Conservation (phyloP, 2,888 invertebrate species). For the Dicyrtomina minuta region DNA sequence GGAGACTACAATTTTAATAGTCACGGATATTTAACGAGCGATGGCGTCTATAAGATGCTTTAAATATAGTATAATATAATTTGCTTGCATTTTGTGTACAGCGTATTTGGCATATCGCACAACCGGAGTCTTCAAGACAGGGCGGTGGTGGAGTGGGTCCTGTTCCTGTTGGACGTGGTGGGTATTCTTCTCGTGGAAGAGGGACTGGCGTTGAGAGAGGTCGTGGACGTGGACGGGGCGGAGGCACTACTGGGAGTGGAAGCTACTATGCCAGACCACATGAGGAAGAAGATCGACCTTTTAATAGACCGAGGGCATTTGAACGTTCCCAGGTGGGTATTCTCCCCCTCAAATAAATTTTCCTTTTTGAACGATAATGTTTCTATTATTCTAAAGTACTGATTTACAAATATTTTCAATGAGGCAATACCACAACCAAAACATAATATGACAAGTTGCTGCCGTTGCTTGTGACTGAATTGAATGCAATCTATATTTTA, state of each 20-base stretch:
- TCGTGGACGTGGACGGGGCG: constrained; percentile 57
- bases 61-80: background rate
- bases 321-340: constrained; percentile 51
- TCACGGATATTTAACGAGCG: too few relatives aligned
- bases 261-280: constrained; percentile 49
- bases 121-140: constrained; percentile 52
- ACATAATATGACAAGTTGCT: too few relatives aligned
- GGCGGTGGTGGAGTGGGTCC: constrained; percentile 30
- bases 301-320: constrained; percentile 52
- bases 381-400: background rate
- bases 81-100: constrained; percentile 54
- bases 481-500: too few relatives aligned
- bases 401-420: background rate
- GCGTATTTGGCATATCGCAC: constrained; percentile 61
- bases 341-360: background rate
- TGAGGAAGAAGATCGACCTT: constrained; percentile 50
- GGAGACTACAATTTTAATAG: too few relatives aligned
- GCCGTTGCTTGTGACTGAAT: too few relatives aligned
- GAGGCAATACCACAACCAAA: too few relatives aligned
- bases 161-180: constrained; percentile 61
- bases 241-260: constrained; percentile 38
- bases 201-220: constrained; percentile 57
- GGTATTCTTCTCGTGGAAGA: constrained; percentile 56
- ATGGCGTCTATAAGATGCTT: too few relatives aligned
- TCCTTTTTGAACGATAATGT: too few relatives aligned